phyloP scores from a whole-genome alignment of 1,140 invertebrate species.

The Odontomachus brunneus region DNA sequence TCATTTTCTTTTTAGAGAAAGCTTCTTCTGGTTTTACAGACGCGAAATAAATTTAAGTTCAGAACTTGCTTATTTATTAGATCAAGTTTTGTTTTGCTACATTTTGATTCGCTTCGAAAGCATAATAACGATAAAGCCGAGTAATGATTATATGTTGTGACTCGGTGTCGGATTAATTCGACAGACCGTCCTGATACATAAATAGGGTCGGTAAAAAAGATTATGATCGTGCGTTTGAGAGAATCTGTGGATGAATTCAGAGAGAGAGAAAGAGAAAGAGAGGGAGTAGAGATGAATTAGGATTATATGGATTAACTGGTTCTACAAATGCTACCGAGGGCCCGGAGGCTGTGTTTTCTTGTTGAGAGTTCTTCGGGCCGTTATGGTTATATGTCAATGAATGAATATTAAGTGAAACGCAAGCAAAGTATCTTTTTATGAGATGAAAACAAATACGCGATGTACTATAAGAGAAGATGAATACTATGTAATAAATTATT shows the following conservation, averaged over 20 bases:
- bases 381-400: constrained; percentile 72
- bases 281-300: not conserved
- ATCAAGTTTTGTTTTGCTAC: constrained; percentile 49
- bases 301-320: constrained; percentile 47
- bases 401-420: constrained; percentile 63
- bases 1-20: constrained; percentile 17
- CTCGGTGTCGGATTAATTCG: constrained; percentile 54
- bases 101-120: constrained; percentile 44
- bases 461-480: constrained; percentile 82
- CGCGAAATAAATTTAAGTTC: constrained; percentile 20
- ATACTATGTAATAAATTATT: constrained; percentile 83
- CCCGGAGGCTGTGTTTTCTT: constrained; percentile 84
- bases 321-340: constrained; percentile 68
- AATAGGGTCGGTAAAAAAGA: constrained; percentile 33
- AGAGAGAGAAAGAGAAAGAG: constrained; percentile 4
- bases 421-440: constrained; percentile 82
- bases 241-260: constrained; percentile 22
- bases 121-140: constrained; percentile 36
- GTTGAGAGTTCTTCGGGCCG: constrained; percentile 84
- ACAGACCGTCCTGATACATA: constrained; percentile 66
- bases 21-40: constrained; percentile 44
- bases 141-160: constrained; percentile 42
- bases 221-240: constrained; percentile 20
- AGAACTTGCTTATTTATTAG: constrained; percentile 52
- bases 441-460: constrained; percentile 74